Base-by-base conservation (phyloP, 2,113 vertebrate species). In the Lamprotornis superbus region DNA sequence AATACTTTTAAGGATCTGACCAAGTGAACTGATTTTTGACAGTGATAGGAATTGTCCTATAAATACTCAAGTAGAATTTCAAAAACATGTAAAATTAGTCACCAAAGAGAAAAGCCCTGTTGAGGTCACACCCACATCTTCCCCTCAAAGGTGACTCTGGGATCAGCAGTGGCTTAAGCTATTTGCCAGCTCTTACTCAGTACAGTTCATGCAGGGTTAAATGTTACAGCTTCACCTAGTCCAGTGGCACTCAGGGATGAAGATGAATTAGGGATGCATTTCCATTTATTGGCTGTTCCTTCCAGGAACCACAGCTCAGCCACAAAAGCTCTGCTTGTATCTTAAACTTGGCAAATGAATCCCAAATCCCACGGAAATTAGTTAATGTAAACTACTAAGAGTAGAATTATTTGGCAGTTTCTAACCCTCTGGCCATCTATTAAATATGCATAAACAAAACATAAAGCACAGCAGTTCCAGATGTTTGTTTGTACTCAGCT, bases 401-500 rank as follows among this genome's bases (percentile, higher is more conserved):
- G 76, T 31, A 47, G 80, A 87, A 49, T 71, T 75, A 81, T 86
- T 94, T 94, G 83, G 83, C 86, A 92, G 80, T 22, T 83, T 91
- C 93, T 89, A 91, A 60, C 73, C 76, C 89, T 70, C 89, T 68
- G 80, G 87, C 80, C 89, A 89, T 91, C 69, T 24, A 44, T 76
- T 91, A 81, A 87, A 64, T 64, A 59, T 53, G 64, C 21, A 90
- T 65, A 86, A 90, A 88, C 90, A 90, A 96, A 93, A 61, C 10
- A 50, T 71, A 78, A 95, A 94, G 67, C 65, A 47, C 89, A 89
- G 80, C 83, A 71, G 91, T 95, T 95, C 86, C 91, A 94, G 89
- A 84, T 97, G 94, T 87, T 96, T 96, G 64, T 91, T 96, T 95
- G 71, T 80, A 76, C 85, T 95, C 92, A 47, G 79, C 49, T 63